phyloP scores from a whole-genome alignment of 2,113 vertebrate genomes.

The Cygnus buccinator region DNA sequence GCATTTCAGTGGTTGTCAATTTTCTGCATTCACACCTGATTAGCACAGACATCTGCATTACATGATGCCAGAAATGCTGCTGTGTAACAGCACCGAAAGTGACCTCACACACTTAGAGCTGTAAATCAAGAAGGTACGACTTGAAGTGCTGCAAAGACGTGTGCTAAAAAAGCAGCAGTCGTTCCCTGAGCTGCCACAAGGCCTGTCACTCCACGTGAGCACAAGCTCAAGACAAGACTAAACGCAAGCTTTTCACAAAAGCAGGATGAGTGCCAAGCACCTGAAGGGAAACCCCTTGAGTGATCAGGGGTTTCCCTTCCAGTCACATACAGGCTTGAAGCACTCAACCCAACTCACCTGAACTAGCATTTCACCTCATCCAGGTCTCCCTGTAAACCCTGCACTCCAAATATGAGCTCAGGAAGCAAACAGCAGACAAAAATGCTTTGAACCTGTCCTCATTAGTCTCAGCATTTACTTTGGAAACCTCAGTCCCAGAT shows the following conservation, averaged over 20 bases:
- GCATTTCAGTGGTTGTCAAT: no score
- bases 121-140: neutral
- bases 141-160: neutral
- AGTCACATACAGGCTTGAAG: neutral
- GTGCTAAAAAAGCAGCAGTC: neutral
- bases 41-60: no score
- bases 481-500: no score
- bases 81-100: neutral
- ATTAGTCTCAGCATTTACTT: neutral
- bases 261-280: neutral
- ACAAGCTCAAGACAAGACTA: no score
- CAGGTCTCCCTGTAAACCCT: no score
- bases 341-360: neutral
- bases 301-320: no score
- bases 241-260: neutral
- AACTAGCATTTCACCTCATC: neutral
- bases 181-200: neutral
- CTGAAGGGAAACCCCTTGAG: neutral
- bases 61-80: rapidly evolving
- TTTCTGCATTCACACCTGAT: rapidly evolving
- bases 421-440: rapidly evolving
- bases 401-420: rapidly evolving
- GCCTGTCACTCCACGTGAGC: neutral
- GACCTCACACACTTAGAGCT: rapidly evolving
- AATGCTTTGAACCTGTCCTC: rapidly evolving